Conservation (phyloP, 2,888 invertebrate species). For the Xanthia icteritia region DNA sequence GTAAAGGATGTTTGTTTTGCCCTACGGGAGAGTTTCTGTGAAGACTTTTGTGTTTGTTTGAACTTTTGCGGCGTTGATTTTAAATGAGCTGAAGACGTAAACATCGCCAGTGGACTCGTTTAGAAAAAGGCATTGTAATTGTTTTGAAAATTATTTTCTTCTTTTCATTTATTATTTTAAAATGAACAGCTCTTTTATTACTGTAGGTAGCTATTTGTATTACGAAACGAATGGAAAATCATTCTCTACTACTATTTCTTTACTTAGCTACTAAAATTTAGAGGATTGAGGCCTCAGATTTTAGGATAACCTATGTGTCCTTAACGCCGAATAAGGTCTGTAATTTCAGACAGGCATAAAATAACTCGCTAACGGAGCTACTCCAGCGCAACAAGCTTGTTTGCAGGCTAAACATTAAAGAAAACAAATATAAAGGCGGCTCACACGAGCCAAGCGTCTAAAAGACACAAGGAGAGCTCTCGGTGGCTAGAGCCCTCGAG, state of each 20-base stretch:
- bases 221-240: background rate
- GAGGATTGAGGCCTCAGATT: background rate
- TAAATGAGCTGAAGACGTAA: slow-evolving; percentile 66
- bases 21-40: slow-evolving; percentile 75
- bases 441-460: slow-evolving; percentile 69
- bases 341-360: slow-evolving; percentile 6
- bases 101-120: slow-evolving; percentile 63
- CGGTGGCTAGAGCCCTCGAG: slow-evolving; percentile 81
- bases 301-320: background rate
- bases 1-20: slow-evolving; percentile 87
- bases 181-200: slow-evolving; percentile 2
- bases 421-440: slow-evolving; percentile 57
- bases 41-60: slow-evolving; percentile 78
- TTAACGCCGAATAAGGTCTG: background rate
- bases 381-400: slow-evolving; percentile 21
- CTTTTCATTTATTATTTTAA: slow-evolving; percentile 12
- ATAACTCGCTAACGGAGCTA: background rate
- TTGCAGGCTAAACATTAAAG: slow-evolving; percentile 50
- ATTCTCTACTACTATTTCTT: background rate
- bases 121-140: slow-evolving; percentile 63
- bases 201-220: background rate
- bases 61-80: slow-evolving; percentile 74
- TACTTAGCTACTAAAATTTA: background rate
- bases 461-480: slow-evolving; percentile 84
- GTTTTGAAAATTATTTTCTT: slow-evolving; percentile 38